A percentile compares a stretch with the other conserved stretches of the same genome.
phyloP scores from a whole-genome alignment of 2,113 vertebrate genomes.

The Puntigrus tetrazona region DNA sequence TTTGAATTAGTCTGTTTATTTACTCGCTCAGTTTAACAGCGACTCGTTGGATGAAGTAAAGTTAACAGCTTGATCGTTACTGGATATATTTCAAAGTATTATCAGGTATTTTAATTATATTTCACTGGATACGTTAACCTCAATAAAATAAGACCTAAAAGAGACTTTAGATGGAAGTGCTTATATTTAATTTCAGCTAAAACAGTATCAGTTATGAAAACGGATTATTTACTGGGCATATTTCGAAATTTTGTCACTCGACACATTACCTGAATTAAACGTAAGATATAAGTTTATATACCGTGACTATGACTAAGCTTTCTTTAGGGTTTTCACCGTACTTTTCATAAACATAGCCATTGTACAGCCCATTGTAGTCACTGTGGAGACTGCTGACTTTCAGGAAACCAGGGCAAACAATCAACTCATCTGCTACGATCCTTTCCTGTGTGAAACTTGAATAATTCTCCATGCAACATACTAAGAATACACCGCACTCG shows the following conservation, averaged over 20 bases:
- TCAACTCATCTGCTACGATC: slow-evolving; percentile 61
- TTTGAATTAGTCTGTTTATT: neutral
- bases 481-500: slow-evolving; percentile 46
- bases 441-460: slow-evolving; percentile 61
- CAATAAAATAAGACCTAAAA: neutral
- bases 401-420: slow-evolving; percentile 67
- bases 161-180: neutral
- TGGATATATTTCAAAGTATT: neutral
- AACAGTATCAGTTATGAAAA: neutral
- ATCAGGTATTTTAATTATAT: neutral
- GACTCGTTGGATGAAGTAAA: neutral
- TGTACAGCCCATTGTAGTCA: slow-evolving; percentile 32
- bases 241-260: neutral
- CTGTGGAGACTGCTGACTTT: slow-evolving; percentile 45
- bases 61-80: no score
- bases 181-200: neutral
- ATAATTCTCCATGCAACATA: slow-evolving; percentile 57
- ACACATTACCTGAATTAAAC: neutral
- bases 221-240: neutral
- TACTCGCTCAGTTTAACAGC: neutral
- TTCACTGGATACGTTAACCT: neutral
- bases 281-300: neutral
- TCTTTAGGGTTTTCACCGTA: neutral
- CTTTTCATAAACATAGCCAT: neutral
- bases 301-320: neutral